These are phyloP conservation scores for Typhlichthys eigenmanni DNA, from an alignment of 2,797 vertebrate species.

Conservation along the genomic window DNA sequence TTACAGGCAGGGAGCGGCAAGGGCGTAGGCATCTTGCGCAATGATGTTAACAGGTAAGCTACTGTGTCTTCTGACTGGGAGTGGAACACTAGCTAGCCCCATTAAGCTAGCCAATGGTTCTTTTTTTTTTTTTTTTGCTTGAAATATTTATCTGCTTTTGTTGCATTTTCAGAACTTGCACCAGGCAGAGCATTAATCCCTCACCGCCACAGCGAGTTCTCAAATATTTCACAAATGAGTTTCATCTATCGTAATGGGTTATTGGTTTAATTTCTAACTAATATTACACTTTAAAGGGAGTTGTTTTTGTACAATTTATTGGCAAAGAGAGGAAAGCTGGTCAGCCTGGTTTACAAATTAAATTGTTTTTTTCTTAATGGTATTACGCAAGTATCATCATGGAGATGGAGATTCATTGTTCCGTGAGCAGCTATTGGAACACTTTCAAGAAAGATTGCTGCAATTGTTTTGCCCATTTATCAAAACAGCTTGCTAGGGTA, in stretches of 20 bases:
- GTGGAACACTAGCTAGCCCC: slow-evolving; percentile 10
- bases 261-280: slow-evolving; percentile 68
- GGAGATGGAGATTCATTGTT: slow-evolving; percentile 47
- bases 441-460: slow-evolving; percentile 51
- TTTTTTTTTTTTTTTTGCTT: slow-evolving; percentile 57
- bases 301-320: slow-evolving; percentile 47
- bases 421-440: slow-evolving; percentile 46
- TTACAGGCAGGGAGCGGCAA: no score
- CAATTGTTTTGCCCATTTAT: slow-evolving; percentile 53
- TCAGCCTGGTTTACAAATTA: slow-evolving; percentile 28
- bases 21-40: no score
- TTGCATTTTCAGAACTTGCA: slow-evolving; percentile 34
- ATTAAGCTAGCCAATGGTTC: slow-evolving; percentile 70
- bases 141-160: slow-evolving; percentile 66
- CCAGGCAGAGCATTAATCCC: slow-evolving; percentile 56
- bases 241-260: slow-evolving; percentile 63
- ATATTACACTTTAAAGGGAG: slow-evolving; percentile 52
- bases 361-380: slow-evolving; percentile 57
- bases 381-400: slow-evolving; percentile 61
- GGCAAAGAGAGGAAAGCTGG: slow-evolving; percentile 32
- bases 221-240: slow-evolving; percentile 67
- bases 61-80: no score
- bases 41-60: no score
- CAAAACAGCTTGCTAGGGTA: slow-evolving; percentile 52
- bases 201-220: slow-evolving; percentile 59